Evolutionary conservation across 2,113 vertebrate species (phyloP), one percentile per base, ranked within the genome.

Genomic region (Ochotona curzoniae): DNA sequence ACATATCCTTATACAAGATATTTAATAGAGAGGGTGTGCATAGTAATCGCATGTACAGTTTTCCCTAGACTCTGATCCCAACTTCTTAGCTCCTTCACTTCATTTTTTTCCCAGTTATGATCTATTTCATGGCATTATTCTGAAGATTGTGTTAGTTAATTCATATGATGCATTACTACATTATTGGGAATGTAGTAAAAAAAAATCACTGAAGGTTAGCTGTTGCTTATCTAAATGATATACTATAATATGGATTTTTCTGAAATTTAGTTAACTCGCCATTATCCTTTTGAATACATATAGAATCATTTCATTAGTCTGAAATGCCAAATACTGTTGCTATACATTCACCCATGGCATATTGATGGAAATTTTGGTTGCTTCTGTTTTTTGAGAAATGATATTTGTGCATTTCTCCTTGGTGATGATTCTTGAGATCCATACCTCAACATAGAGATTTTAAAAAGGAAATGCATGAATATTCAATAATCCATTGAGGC

Each of bases 341-440:
- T 23, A 7, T n/a, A 32, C 57, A 49, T 83, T 83, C 47, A 79
- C 60, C 28, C 28, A 23, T 57, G 60, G 82, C 10, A 26, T 80
- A 5, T 71, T 44, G 83, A 49, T 71, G 66, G 32, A 71, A 60
- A 70, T 30, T 74, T 83, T 86, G 28, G 47, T 83, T 61, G 64
- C 38, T 66, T 83, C 60, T 32, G 79, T 25, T 91, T 63, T 76
- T 54, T 93, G 93, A 69, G 47, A 73, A 25, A 71, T 10, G 81
- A 1, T 44, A 14, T 92, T 91, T 49, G 23, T 74, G 21, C 12
- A 35, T 51, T 26, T 10, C 17, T 87, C 3, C 38, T 87, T 75
- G 38, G 28, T 80, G 14, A 18, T 66, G 54, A 51, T 49, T 84
- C 69, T 64, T 69, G 78, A 57, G 74, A 69, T 30, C 23, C 10